Evolutionary conservation across 2,113 vertebrate genomes (phyloP).

Genomic region (Pelmatolapia mariae): DNA sequence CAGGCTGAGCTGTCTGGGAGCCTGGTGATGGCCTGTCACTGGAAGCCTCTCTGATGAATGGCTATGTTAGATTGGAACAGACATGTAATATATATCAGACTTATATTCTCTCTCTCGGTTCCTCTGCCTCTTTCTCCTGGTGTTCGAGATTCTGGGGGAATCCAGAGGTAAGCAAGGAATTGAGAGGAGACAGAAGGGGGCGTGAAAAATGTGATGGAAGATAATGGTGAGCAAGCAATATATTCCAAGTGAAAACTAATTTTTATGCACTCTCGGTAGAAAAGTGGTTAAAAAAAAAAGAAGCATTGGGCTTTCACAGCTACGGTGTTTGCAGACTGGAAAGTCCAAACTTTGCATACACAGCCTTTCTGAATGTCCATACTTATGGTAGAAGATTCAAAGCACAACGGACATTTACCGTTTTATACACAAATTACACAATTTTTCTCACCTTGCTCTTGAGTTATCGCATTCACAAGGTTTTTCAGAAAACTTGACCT

Average conservation of each 20-base stretch:
- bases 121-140: conserved; percentile 2
- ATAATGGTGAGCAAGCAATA: background rate
- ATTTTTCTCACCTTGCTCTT: background rate
- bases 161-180: conserved; percentile 4
- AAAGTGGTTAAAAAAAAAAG: background rate
- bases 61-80: conserved; percentile 72
- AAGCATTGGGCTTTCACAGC: background rate
- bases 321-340: background rate
- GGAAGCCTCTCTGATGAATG: conserved; percentile 68
- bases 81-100: conserved; percentile 78
- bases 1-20: conserved; percentile 56
- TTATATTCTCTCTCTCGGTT: conserved; percentile 51
- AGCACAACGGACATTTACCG: background rate
- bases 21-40: conserved; percentile 75
- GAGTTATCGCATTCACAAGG: background rate
- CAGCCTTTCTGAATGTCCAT: background rate
- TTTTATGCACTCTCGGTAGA: background rate
- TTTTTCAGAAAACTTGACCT: background rate
- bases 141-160: conserved; percentile 1
- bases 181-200: background rate
- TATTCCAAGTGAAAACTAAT: background rate
- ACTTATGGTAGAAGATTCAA: background rate
- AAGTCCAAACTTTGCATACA: background rate
- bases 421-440: background rate
- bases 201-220: background rate